Percentiles rank a stretch among this genome's conserved stretches.
These are phyloP conservation scores for Ploceus nigricollis DNA, from an alignment of 2,113 vertebrate genomes.

Conservation along the genomic window DNA sequence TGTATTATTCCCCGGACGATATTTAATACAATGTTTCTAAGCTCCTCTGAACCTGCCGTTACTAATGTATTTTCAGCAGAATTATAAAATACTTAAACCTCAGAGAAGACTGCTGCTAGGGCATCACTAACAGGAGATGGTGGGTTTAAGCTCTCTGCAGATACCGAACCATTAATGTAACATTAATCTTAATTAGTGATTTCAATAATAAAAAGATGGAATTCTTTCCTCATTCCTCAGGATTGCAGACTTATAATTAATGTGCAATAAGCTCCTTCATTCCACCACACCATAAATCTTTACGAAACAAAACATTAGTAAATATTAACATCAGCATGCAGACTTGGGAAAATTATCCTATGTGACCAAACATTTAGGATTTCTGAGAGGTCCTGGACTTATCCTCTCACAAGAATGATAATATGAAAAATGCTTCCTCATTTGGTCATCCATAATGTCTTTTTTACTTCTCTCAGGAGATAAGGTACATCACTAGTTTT, in stretches of 20 bases:
- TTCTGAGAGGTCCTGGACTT: not conserved
- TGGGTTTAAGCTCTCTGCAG: not conserved
- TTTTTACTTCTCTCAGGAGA: not conserved
- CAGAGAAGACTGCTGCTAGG: not conserved
- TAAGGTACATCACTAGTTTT: not conserved
- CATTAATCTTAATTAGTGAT: not conserved
- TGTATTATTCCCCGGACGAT: not conserved
- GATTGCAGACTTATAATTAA: not conserved
- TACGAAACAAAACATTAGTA: not conserved
- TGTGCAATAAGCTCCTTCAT: not conserved
- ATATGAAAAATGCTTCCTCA: not conserved
- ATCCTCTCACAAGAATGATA: accelerated
- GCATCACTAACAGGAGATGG: not conserved
- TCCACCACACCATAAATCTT: not conserved
- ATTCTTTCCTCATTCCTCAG: not conserved
- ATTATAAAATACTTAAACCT: not conserved
- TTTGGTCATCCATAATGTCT: not conserved
- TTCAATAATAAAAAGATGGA: not conserved
- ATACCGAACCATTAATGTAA: not conserved
- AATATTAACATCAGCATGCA: not conserved
- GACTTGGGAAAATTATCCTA: not conserved
- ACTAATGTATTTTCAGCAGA: not conserved
- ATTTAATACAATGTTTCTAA: not conserved
- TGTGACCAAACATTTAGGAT: not conserved
- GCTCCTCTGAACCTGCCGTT: not conserved